Conservation (phyloP, 2,797 vertebrate genomes). For the Huso huso region DNA sequence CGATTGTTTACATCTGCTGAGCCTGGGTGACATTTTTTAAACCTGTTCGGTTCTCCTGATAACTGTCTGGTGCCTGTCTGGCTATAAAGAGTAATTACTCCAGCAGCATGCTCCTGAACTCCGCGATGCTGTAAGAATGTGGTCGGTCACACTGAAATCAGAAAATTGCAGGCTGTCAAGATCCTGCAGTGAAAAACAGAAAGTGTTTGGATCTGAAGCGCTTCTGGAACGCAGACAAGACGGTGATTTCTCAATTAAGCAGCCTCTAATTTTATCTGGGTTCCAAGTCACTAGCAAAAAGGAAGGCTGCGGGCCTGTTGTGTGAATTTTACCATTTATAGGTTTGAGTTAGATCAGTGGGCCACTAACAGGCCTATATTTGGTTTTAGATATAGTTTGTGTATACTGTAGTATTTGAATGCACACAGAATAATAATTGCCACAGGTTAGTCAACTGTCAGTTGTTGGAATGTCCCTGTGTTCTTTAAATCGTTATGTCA, state of each 20-base stretch:
- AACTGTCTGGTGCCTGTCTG: conserved; percentile 8
- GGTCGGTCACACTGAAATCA: conserved; percentile 5
- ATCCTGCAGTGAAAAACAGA: not conserved
- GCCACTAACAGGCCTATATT: too few species aligned
- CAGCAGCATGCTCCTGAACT: not conserved
- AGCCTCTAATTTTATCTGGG: not conserved
- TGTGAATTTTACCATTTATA: too few species aligned
- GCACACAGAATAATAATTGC: too few species aligned
- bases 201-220: not conserved
- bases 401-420: too few species aligned
- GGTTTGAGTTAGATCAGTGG: too few species aligned
- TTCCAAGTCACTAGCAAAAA: not conserved
- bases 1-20: too few species aligned
- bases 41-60: not conserved
- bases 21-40: conserved; percentile 16
- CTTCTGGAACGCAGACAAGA: not conserved
- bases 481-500: too few species aligned
- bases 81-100: conserved; percentile 3
- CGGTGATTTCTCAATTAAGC: conserved; percentile 1
- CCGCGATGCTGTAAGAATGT: conserved; percentile 4
- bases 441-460: too few species aligned
- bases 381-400: too few species aligned
- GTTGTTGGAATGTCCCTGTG: too few species aligned
- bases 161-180: not conserved
- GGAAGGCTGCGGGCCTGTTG: too few species aligned